Conservation (phyloP, 2,113 vertebrate genomes). For the Candoia aspera region DNA sequence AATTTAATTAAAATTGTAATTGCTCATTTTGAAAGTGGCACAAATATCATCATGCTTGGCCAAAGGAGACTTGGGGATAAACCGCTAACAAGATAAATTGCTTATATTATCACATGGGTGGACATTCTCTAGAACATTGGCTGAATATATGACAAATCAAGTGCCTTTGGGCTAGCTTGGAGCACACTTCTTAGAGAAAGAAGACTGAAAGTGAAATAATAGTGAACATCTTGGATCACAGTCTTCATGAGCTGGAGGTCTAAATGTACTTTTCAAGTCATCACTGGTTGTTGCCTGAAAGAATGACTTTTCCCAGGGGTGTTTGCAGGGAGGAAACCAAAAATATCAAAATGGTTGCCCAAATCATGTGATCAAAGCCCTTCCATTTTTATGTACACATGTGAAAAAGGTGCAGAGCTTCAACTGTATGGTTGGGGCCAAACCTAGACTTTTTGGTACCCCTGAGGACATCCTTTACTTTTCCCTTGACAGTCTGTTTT, state of each 20-base stretch:
- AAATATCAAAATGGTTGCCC: not conserved
- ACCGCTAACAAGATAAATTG: slow-evolving; percentile 5
- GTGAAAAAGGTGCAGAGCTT: not conserved
- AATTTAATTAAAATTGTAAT: slow-evolving; percentile 48
- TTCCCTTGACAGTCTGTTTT: not conserved
- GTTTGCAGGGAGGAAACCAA: not conserved
- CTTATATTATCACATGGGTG: slow-evolving; percentile 10
- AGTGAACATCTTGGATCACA: slow-evolving; percentile 18
- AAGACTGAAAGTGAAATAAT: not conserved
- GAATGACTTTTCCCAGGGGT: not conserved
- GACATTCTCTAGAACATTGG: not conserved
- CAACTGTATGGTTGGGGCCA: not conserved
- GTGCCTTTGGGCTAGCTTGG: not conserved
- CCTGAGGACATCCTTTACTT: not conserved
- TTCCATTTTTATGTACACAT: not conserved
- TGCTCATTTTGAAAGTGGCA: slow-evolving; percentile 18
- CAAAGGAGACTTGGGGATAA: slow-evolving; percentile 10
- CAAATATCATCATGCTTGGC: slow-evolving; percentile 18
- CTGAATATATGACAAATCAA: not conserved
- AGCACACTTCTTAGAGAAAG: not conserved
- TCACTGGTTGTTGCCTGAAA: not conserved
- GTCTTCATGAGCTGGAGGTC: not conserved
- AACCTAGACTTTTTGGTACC: not conserved
- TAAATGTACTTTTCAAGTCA: not conserved
- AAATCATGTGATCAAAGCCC: not conserved